Percentiles rank a stretch among this genome's conserved stretches.
phyloP scores from a whole-genome alignment of 2,888 invertebrate genomes.

The Hirtodrosophila cameraria region DNA sequence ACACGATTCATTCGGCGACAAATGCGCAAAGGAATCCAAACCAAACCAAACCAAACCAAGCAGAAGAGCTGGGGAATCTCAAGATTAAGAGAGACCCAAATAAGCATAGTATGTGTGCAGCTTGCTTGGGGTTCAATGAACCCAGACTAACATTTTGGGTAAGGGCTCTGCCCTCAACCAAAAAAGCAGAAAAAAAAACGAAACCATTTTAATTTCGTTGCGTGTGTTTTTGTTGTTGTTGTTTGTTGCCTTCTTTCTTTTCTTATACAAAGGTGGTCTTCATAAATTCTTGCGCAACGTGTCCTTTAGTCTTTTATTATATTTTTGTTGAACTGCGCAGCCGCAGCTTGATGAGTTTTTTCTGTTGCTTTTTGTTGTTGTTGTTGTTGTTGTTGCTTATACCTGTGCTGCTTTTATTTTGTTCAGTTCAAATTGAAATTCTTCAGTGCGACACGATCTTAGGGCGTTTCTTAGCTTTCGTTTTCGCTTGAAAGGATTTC shows the following conservation, averaged over 20 bases:
- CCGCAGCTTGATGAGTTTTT: constrained; percentile 46
- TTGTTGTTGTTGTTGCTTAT: constrained; percentile 12
- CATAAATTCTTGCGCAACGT: constrained; percentile 75
- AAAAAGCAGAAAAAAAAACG: constrained; percentile 5
- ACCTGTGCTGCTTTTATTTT: constrained; percentile 25
- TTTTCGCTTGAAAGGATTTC: constrained; percentile 69
- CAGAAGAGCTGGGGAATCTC: constrained; percentile 7
- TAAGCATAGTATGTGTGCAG: constrained; percentile 71
- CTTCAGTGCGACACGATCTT: constrained; percentile 42
- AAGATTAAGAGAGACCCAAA: constrained; percentile 74
- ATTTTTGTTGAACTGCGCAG: constrained; percentile 60
- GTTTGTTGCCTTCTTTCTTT: constrained; percentile 7
- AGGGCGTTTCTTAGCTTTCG: constrained; percentile 60
- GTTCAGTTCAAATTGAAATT: constrained; percentile 36
- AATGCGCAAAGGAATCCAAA: constrained; percentile 62
- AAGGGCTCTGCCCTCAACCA: constrained; percentile 55
- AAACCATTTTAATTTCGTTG: constrained; percentile 68
- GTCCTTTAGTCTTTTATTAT: constrained; percentile 79
- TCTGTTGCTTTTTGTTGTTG: constrained; percentile 2
- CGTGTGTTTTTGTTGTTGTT: not conserved
- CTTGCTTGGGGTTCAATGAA: constrained; percentile 64
- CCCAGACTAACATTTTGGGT: constrained; percentile 64
- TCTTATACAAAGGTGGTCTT: constrained; percentile 69
- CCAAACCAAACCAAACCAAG: constrained; percentile 22
- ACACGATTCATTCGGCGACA: constrained; percentile 60